Evolutionary conservation across 1,140 invertebrate species (phyloP), one percentile per base, ranked within the genome.

Genomic region (Drosophila saltans): DNA sequence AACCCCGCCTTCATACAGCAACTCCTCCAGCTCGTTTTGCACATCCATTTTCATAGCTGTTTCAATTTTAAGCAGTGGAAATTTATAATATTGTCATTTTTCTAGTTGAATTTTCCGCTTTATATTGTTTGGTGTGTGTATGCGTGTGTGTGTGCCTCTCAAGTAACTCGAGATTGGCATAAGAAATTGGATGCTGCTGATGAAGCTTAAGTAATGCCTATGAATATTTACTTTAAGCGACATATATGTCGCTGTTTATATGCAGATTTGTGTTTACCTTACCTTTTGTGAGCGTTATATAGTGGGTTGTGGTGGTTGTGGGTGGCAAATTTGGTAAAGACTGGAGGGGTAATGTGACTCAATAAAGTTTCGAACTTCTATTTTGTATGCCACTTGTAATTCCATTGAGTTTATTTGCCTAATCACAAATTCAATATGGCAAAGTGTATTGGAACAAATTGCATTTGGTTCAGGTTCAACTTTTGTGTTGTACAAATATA

Each of bases 401-500:
- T 71, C 77, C 72, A 64, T 63, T 67, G 70, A 80, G 67, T 88
- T 88, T 88, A 88, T 88, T 88, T 88, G 70, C 84, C 83, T 88
- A 88, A 88, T 88, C 84, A 80, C 77, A 88, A 80, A 88, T 88
- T 88, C 83, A 89, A 89, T 88, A 88, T 84, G 73, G 52, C 77
- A 89, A 80, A 88, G 83, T 88, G 83, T 86, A 86, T 88, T 88
- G 69, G 84, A 83, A 86, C 81, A 86, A 86, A 86, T 86, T 85
- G 58, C 73, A 74, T 67, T 80, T 67, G 60, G 21, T 45, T n/a
- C 24, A 52, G 26, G 33, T 52, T 72, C 59, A 76, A 69, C 70
- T 76, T 66, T 60, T 52, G 21, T 26, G 8, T 52, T 0, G 7
- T 26, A 48, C 45, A 48, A 2, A 48, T 21, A 24, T 24, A 8